phyloP scores from a whole-genome alignment of 2,113 vertebrate genomes.

The Trogon melanurus region DNA sequence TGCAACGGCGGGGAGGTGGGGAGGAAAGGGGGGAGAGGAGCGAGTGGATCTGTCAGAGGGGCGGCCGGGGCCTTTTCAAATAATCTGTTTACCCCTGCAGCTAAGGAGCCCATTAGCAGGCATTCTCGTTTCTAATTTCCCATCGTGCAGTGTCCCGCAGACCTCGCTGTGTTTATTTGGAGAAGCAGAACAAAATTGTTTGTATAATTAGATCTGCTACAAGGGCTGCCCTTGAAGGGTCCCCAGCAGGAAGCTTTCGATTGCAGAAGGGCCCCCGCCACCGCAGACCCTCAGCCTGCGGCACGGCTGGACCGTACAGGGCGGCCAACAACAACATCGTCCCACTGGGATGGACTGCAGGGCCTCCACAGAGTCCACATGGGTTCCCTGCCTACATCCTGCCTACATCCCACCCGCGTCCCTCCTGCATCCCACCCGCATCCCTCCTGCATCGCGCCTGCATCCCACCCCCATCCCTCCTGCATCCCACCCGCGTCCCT shows the following conservation, averaged over 20 bases:
- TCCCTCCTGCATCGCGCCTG: too few relatives aligned
- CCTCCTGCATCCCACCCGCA: too few relatives aligned
- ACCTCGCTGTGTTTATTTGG: conserved; percentile 77
- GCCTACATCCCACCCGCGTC: too few relatives aligned
- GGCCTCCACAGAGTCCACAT: background rate
- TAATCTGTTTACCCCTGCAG: conserved; percentile 77
- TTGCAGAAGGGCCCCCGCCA: conserved; percentile 12
- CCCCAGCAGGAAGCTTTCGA: conserved; percentile 67
- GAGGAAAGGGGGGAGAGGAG: background rate
- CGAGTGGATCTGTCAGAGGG: conserved; percentile 27
- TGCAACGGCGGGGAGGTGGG: background rate
- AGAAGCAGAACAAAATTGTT: conserved; percentile 77
- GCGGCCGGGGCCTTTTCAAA: conserved; percentile 57
- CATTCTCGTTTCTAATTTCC: conserved; percentile 74
- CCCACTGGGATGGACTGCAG: background rate
- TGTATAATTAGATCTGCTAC: conserved; percentile 75
- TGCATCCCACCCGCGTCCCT: too few relatives aligned
- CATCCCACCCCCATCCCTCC: too few relatives aligned
- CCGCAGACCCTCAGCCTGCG: background rate
- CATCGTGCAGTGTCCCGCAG: conserved; percentile 62
- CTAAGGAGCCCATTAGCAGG: conserved; percentile 76
- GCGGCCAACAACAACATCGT: conserved; percentile 54
- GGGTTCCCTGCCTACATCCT: background rate
- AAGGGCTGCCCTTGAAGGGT: conserved; percentile 72
- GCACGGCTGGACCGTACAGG: background rate